Evolutionary conservation across 2,888 invertebrate genomes (phyloP).

Genomic region (Atherix ibis): DNA sequence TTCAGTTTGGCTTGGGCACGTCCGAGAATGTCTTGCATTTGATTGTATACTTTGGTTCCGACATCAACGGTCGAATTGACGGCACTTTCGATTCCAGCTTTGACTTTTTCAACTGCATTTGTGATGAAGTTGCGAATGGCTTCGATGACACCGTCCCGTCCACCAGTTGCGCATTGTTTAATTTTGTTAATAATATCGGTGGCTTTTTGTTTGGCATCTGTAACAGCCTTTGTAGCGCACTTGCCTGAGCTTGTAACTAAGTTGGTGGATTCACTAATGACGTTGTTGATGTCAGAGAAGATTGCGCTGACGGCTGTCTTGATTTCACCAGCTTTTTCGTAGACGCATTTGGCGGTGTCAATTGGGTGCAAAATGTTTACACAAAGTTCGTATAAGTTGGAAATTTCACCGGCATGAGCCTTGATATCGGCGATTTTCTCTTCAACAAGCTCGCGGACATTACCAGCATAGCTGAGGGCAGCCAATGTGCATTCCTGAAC

Average conservation of each 20-base stretch:
- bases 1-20: no score
- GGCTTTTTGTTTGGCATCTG: background rate
- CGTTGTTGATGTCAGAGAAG: background rate
- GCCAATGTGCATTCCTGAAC: background rate
- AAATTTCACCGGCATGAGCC: background rate
- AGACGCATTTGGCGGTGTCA: background rate
- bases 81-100: no score
- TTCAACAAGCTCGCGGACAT: background rate
- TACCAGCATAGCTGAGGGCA: background rate
- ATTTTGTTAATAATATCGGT: background rate
- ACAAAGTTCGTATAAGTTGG: background rate
- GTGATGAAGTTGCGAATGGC: no score
- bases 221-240: background rate
- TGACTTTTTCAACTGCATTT: no score
- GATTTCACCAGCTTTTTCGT: background rate
- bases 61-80: no score
- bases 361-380: background rate
- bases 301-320: background rate
- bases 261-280: background rate
- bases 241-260: background rate
- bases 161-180: no score
- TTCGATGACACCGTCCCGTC: no score
- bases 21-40: background rate
- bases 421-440: background rate
- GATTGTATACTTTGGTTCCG: no score